A percentile compares a stretch with the other conserved stretches of the same genome.
phyloP scores from a whole-genome alignment of 2,113 vertebrate species.

The Lepus americanus region DNA sequence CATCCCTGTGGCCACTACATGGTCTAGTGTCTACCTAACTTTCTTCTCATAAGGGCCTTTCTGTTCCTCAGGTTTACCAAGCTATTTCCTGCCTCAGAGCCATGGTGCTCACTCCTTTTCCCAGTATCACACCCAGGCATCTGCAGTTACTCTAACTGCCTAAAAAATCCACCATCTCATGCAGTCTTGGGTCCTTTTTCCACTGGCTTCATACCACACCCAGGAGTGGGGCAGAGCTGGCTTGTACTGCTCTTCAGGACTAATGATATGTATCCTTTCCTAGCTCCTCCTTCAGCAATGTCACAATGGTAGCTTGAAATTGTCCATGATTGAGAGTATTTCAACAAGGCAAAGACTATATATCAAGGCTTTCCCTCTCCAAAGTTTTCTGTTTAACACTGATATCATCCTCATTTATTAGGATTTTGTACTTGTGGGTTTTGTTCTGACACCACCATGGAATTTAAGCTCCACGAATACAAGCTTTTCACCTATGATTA shows the following conservation, averaged over 20 bases:
- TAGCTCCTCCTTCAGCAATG: neutral
- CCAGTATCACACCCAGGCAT: rapidly evolving
- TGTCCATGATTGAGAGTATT: neutral
- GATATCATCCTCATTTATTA: neutral
- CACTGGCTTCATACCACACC: neutral
- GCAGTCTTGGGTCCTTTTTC: neutral
- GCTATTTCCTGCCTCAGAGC: neutral
- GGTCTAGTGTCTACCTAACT: neutral
- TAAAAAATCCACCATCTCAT: neutral
- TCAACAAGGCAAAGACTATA: neutral
- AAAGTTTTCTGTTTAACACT: neutral
- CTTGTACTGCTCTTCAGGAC: neutral
- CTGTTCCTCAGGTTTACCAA: neutral
- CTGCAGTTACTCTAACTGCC: neutral
- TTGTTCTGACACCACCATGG: neutral
- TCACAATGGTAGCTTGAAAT: neutral
- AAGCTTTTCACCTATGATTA: neutral
- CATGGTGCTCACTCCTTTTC: neutral
- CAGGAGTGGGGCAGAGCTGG: neutral
- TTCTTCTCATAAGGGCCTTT: neutral
- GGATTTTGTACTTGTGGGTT: neutral
- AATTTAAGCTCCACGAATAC: neutral
- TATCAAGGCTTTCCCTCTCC: neutral
- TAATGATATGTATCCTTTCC: neutral
- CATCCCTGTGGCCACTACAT: neutral